phyloP scores from a whole-genome alignment of 1,140 invertebrate species.

The Lucilia sericata region DNA sequence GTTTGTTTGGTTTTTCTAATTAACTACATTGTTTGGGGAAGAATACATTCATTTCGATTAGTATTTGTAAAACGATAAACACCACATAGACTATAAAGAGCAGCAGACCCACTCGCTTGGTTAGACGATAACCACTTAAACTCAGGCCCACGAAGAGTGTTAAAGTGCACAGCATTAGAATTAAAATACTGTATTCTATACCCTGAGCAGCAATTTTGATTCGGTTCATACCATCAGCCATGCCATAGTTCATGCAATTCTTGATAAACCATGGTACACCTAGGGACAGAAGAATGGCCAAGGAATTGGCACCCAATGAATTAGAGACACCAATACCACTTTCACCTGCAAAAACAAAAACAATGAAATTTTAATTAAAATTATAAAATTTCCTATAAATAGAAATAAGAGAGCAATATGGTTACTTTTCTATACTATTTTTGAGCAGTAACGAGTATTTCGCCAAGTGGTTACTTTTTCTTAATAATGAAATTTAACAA shows the following conservation, averaged over 20 bases:
- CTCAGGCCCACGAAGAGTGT: constrained; percentile 72
- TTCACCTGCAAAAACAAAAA: constrained; percentile 73
- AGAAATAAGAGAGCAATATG: no score
- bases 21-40: constrained; percentile 57
- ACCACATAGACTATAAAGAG: constrained; percentile 74
- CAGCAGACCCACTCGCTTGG: constrained; percentile 72
- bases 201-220: constrained; percentile 66
- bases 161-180: constrained; percentile 72
- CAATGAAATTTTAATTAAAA: neutral
- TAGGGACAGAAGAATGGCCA: constrained; percentile 88
- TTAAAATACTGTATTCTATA: constrained; percentile 74
- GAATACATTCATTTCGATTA: constrained; percentile 67
- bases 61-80: constrained; percentile 67
- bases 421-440: no score
- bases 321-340: constrained; percentile 89
- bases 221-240: constrained; percentile 68
- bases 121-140: constrained; percentile 72
- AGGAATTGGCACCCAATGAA: constrained; percentile 84
- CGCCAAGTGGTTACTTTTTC: no score
- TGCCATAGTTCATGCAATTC: constrained; percentile 69
- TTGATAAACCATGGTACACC: constrained; percentile 87
- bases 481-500: no score
- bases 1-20: neutral
- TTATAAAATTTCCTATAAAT: no score
- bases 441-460: no score